Percentiles rank a stretch among this genome's conserved stretches.
These are phyloP conservation scores for Diadema setosum DNA, from an alignment of 35 echinoderm and acorn worm genomes.

Conservation along the genomic window DNA sequence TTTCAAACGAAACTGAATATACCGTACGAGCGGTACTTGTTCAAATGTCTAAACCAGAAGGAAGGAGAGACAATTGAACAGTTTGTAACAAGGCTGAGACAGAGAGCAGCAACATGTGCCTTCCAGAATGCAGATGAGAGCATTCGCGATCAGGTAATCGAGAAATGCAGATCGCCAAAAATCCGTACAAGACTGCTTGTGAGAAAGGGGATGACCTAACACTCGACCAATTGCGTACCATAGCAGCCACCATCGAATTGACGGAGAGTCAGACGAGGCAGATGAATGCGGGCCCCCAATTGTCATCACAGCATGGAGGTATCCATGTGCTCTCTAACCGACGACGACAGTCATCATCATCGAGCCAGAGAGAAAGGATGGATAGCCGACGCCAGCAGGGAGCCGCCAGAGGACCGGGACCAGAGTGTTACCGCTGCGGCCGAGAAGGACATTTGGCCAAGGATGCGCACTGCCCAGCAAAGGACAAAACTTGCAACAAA, in stretches of 20 bases:
- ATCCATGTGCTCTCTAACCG: neutral
- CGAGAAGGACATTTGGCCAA: constrained; percentile 58
- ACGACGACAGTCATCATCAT: neutral
- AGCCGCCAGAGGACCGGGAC: neutral
- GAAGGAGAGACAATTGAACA: constrained; percentile 33
- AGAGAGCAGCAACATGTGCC: neutral
- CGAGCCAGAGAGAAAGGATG: neutral
- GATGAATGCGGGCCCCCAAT: neutral
- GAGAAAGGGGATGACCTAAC: constrained; percentile 40
- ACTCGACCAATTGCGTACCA: constrained; percentile 28
- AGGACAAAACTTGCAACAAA: constrained; percentile 34
- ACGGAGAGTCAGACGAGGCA: constrained; percentile 28
- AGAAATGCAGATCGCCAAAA: constrained; percentile 56
- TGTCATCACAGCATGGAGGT: too few species aligned
- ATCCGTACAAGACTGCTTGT: constrained; percentile 11
- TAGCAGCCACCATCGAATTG: constrained; percentile 25
- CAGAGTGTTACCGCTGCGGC: constrained; percentile 41
- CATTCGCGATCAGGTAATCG: constrained; percentile 31
- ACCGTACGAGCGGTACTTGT: constrained; percentile 53
- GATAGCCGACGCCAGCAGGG: neutral
- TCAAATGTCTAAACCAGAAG: constrained; percentile 36
- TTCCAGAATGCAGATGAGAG: constrained; percentile 19
- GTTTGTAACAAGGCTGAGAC: constrained; percentile 37
- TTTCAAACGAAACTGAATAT: constrained; percentile 54
- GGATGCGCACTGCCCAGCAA: constrained; percentile 48